These are phyloP conservation scores for Podotricha telesiphe DNA, from an alignment of 2,888 invertebrate species.

Conservation along the genomic window DNA sequence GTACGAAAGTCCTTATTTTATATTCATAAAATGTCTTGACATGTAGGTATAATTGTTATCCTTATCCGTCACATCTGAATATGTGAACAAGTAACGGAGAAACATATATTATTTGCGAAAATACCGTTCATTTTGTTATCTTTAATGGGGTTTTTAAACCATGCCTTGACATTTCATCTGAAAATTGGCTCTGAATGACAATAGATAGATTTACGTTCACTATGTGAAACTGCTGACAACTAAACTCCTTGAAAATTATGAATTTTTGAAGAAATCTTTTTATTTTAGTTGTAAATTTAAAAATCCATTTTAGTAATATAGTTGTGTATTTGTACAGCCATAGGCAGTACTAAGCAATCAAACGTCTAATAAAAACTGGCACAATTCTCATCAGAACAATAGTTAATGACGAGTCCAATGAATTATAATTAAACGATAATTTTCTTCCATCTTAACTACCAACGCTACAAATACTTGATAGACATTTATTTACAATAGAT, in stretches of 20 bases:
- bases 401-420: conserved; percentile 18
- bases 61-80: conserved; percentile 70
- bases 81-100: conserved; percentile 71
- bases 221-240: not conserved
- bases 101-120: conserved; percentile 65
- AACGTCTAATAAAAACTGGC: conserved; percentile 20
- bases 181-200: conserved; percentile 47
- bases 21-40: conserved; percentile 66
- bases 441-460: conserved; percentile 20
- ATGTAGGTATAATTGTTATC: conserved; percentile 68
- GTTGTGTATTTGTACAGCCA: conserved; percentile 14
- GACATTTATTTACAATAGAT: conserved; percentile 15
- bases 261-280: too few relatives aligned
- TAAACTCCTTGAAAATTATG: not conserved
- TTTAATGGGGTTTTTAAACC: conserved; percentile 70
- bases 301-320: not conserved
- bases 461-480: conserved; percentile 5
- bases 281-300: not conserved
- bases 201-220: conserved; percentile 30
- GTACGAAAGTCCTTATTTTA: conserved; percentile 57
- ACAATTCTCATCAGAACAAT: conserved; percentile 27
- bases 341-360: conserved; percentile 6
- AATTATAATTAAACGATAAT: conserved; percentile 31
- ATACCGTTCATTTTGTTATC: conserved; percentile 74
- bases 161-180: conserved; percentile 47